A percentile compares a stretch with the other conserved stretches of the same genome.
Conservation (phyloP, 2,888 invertebrate genomes). For the Anaspis maculata region DNA sequence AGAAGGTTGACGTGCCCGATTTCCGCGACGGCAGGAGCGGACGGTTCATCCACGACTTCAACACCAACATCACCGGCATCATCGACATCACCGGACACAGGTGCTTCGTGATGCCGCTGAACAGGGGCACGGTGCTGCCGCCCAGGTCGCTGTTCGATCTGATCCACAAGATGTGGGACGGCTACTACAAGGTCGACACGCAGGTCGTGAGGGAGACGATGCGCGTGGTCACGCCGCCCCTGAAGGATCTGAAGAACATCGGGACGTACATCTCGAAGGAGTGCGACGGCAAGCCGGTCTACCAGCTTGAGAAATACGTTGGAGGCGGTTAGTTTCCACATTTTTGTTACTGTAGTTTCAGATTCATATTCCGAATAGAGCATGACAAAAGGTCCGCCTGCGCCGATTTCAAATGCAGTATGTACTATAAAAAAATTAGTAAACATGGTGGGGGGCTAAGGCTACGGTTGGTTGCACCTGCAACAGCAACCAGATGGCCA, state of each 20-base stretch:
- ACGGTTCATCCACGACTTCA: constrained; percentile 89
- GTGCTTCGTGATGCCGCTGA: constrained; percentile 88
- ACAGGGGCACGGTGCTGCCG: constrained; percentile 65
- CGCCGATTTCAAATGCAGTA: no score
- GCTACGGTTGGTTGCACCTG: no score
- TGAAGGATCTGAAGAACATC: constrained; percentile 54
- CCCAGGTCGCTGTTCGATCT: constrained; percentile 76
- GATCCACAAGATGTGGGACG: constrained; percentile 68
- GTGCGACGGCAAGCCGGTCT: constrained; percentile 63
- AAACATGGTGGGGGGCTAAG: no score
- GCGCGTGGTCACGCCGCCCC: constrained; percentile 63
- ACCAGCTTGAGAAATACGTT: constrained; percentile 61
- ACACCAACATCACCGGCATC: constrained; percentile 57
- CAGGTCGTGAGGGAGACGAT: constrained; percentile 67
- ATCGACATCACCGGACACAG: constrained; percentile 44
- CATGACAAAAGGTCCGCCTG: no score
- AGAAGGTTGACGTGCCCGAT: constrained; percentile 80
- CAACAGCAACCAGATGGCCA: no score
- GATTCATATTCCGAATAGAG: no score
- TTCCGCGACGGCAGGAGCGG: constrained; percentile 74
- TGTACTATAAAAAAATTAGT: no score
- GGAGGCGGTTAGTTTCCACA: constrained; percentile 53
- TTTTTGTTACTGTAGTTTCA: no score
- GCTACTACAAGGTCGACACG: constrained; percentile 76
- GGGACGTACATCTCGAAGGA: constrained; percentile 64